Evolutionary conservation across 1,140 invertebrate genomes (phyloP).

Genomic region (Pseudachorutes palmiensis): DNA sequence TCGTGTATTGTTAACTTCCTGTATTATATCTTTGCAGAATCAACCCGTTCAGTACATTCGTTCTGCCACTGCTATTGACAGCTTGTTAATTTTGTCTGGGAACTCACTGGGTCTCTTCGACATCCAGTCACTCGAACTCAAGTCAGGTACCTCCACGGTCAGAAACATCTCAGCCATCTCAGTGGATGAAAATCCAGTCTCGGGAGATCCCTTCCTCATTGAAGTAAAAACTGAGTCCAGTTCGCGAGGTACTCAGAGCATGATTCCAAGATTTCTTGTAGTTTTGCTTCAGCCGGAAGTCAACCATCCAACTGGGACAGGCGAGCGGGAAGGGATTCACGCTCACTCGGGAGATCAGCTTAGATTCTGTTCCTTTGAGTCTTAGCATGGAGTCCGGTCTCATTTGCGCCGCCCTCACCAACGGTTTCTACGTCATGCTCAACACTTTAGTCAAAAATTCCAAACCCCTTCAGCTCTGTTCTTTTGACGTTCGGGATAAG

Average conservation of each 20-base stretch:
- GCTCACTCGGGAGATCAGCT: constrained; percentile 25
- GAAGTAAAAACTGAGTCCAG: too few species aligned
- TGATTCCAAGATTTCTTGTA: too few species aligned
- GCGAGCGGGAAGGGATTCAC: constrained; percentile 32
- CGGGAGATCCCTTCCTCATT: constrained; percentile 31
- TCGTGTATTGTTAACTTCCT: not conserved
- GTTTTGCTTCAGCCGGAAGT: constrained; percentile 31
- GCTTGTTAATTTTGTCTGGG: constrained; percentile 31
- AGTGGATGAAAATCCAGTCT: constrained; percentile 35
- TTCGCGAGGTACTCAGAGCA: too few species aligned
- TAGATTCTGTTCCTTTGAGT: constrained; percentile 24
- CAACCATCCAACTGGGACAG: constrained; percentile 27
- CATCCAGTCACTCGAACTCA: constrained; percentile 31
- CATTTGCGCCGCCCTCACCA: constrained; percentile 30
- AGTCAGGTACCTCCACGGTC: constrained; percentile 24
- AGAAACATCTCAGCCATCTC: constrained; percentile 24
- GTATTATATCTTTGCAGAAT: constrained; percentile 15
- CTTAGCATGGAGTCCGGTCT: constrained; percentile 32
- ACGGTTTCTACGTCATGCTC: constrained; percentile 30
- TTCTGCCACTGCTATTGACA: constrained; percentile 34
- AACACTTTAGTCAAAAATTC: constrained; percentile 19
- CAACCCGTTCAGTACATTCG: constrained; percentile 29
- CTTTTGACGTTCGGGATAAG: constrained; percentile 31
- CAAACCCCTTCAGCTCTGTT: constrained; percentile 28
- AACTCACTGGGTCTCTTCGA: constrained; percentile 30